Evolutionary conservation across 2,888 invertebrate genomes (phyloP), one percentile per base, ranked within the genome.

Genomic region (Caenorhabditis auriculariae): DNA sequence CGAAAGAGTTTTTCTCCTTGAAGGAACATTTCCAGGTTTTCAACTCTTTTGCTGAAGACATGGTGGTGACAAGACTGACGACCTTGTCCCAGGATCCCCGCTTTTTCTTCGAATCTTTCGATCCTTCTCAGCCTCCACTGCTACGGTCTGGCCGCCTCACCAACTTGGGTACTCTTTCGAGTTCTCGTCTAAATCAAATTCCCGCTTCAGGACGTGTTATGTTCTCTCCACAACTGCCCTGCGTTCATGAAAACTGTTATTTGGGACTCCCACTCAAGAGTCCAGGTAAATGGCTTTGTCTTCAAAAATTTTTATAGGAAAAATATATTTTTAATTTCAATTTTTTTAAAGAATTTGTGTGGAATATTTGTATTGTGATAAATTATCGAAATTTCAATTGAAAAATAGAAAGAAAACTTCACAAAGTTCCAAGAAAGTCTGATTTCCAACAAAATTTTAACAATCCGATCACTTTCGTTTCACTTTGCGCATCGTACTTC

Each of bases 61-160:
- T 94, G 89, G 87, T 88, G 67, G 88, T 93, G 43, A 86, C 87
- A 53, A 83, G 86, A 64, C 86, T 90, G 39, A 82, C 86, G 83
- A 83, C 87, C 86, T 81, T 87, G 82, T 84, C 87, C 7, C 84
- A 86, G 26, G 88, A 88, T 82, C 82, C 85, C n/a, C 85, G 88
- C 35, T 85, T 89, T 78, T 82, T 81, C 64, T 85, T 84, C 62
- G 72, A 72, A 41, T 53, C 56, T 12, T 62, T 64, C 44, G 86
- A 86, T 69, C 83, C 82, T 48, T n/a, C 28, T 0, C 48, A 65
- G 12, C 64, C 72, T 26, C 78, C 79, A 19, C 57, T 81, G 5
- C 66, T 82, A 2, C 69, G 76, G 54, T 75, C 76, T 3, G 75
- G 78, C 38, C 53, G 77, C 21, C 75, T 75, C 54, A 74, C 77